Base-by-base conservation (phyloP, 2,113 vertebrate genomes). In the Coreoperca whiteheadi region DNA sequence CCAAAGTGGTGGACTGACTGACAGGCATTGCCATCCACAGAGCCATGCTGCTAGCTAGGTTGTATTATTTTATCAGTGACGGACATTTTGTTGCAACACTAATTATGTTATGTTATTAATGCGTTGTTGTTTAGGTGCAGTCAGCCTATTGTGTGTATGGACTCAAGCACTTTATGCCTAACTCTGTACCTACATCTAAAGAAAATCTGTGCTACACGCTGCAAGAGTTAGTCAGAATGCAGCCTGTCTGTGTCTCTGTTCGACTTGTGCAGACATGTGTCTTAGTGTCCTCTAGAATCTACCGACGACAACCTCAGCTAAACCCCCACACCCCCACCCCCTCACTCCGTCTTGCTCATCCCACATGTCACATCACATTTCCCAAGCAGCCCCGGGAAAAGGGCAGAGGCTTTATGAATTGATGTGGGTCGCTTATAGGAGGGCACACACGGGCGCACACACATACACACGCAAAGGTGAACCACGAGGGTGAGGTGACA, bases 331-430 rank as follows among this genome's bases (percentile, higher is more conserved):
- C 11, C 60, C 63, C 30, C 34, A 53, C 66, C 28, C 34, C 25
- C 65, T 80, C 65, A 8, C 79, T 86, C 78, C 54, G 12, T 91
- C 93, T 88, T 85, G 77, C 89, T 91, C 92, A 84, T 91, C 85
- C 87, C 46, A 84, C 84, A 90, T 93, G 94, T 94, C 93, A 94
- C 94, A 94, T 94, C 92, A 93, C 82, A 94, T 95, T 92, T 92
- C 89, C 88, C 84, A 73, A 59, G 72, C 84, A 80, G 87, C 84
- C 71, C 64, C 73, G 43, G 87, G 92, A 94, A 94, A 94, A 95
- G 94, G 94, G 92, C 94, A 95, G 83, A 89, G 87, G 82, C 76
- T 91, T 64, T 70, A 64, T 84, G 90, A 87, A 89, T 93, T 89
- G 87, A 88, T 91, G 87, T 85, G 79, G 87, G 85, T 91, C 89